These are phyloP conservation scores for Mesoligia furuncula DNA, from an alignment of 2,888 invertebrate species.

Conservation along the genomic window DNA sequence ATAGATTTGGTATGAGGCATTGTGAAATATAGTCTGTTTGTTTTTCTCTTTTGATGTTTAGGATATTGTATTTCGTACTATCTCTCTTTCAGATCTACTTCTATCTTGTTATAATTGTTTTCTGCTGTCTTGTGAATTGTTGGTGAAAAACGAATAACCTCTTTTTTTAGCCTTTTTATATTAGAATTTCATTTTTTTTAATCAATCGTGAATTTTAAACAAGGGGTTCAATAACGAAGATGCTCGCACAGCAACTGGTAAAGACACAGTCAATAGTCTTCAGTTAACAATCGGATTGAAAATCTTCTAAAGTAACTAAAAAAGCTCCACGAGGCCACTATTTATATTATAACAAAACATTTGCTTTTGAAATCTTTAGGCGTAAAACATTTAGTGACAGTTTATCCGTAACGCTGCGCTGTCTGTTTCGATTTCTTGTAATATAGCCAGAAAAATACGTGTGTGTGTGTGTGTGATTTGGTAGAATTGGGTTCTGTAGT, in stretches of 20 bases:
- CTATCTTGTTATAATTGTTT: neutral
- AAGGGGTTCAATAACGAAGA: neutral
- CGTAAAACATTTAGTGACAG: conserved; percentile 58
- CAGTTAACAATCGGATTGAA: neutral
- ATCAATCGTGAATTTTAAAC: neutral
- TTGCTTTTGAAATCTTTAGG: conserved; percentile 15
- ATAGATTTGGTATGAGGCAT: conserved; percentile 29
- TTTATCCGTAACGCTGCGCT: conserved; percentile 37
- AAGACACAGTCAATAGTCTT: neutral
- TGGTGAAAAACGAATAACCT: neutral
- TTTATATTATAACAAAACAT: conserved; percentile 6
- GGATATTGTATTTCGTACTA: neutral
- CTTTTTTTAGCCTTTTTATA: neutral
- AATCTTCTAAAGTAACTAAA: neutral
- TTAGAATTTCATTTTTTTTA: neutral
- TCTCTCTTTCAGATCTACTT: neutral
- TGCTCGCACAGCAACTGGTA: neutral
- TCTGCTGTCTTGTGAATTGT: too few relatives aligned
- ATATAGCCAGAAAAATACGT: conserved; percentile 13
- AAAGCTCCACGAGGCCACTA: neutral
- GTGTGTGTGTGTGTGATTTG: neutral
- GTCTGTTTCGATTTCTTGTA: conserved; percentile 54
- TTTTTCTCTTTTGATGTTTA: conserved; percentile 35
- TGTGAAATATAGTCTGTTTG: conserved; percentile 28
- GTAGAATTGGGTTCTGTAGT: conserved; percentile 30